A percentile compares a stretch with the other conserved stretches of the same genome.
Evolutionary conservation across 2,113 vertebrate genomes (phyloP).

Genomic region (Nothobranchius furzeri): DNA sequence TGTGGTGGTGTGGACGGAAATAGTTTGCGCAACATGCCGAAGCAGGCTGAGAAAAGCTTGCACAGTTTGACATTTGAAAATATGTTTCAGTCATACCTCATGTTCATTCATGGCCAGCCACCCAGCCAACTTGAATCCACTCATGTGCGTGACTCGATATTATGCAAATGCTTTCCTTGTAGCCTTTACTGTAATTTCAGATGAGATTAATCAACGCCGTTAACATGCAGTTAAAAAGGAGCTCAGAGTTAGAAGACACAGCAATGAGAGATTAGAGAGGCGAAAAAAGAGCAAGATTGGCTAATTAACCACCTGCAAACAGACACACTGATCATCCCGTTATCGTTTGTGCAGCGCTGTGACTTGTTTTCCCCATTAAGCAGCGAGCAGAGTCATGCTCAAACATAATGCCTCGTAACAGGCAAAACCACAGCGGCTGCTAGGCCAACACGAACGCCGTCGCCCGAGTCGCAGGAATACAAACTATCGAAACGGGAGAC

Average conservation of each 20-base stretch:
- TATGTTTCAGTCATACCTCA: constrained; percentile 42
- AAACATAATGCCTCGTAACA: constrained; percentile 46
- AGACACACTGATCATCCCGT: constrained; percentile 30
- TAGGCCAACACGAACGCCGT: constrained; percentile 28
- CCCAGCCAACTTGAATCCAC: constrained; percentile 36
- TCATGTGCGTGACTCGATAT: constrained; percentile 40
- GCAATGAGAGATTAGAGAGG: constrained; percentile 19
- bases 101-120: constrained; percentile 43
- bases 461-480: constrained; percentile 51
- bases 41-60: constrained; percentile 27
- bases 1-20: constrained; percentile 35
- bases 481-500: constrained; percentile 58
- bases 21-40: constrained; percentile 17
- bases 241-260: constrained; percentile 39
- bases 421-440: constrained; percentile 40
- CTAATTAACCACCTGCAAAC: constrained; percentile 68
- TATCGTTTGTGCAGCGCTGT: constrained; percentile 35
- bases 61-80: constrained; percentile 58
- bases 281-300: constrained; percentile 15
- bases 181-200: constrained; percentile 43
- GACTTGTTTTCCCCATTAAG: constrained; percentile 59
- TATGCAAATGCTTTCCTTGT: constrained; percentile 53
- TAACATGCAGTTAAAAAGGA: constrained; percentile 38
- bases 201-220: constrained; percentile 51
- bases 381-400: constrained; percentile 23